A percentile compares a stretch with the other conserved stretches of the same genome.
phyloP scores from a whole-genome alignment of 2,888 invertebrate genomes.

The Dicyrtoma fusca region DNA sequence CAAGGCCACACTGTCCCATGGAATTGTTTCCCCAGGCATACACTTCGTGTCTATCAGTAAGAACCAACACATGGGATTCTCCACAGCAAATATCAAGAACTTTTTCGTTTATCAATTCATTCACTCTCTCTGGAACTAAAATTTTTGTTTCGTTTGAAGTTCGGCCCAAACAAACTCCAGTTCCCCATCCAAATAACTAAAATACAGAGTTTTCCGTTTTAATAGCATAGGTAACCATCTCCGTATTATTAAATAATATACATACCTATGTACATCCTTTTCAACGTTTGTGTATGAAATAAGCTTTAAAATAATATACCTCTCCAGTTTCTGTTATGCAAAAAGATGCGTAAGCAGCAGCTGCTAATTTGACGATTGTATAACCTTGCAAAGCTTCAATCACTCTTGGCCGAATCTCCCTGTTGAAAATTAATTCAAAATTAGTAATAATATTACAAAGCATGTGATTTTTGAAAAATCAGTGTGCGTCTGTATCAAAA shows the following conservation, averaged over 20 bases:
- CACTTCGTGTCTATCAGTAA: conserved; percentile 64
- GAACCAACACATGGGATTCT: conserved; percentile 67
- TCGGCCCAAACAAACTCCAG: conserved; percentile 66
- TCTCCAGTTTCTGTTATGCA: conserved; percentile 64
- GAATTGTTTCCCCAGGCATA: conserved; percentile 64
- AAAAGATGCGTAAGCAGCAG: conserved; percentile 64
- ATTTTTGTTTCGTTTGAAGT: conserved; percentile 65
- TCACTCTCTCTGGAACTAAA: conserved; percentile 64
- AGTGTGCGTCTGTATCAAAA: too few relatives aligned
- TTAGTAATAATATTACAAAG: too few relatives aligned
- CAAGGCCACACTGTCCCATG: conserved; percentile 69
- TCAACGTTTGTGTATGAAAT: too few relatives aligned
- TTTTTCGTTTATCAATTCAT: conserved; percentile 63
- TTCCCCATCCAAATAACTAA: conserved; percentile 68
- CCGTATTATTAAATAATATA: too few relatives aligned
- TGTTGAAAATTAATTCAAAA: too few relatives aligned
- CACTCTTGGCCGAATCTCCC: conserved; percentile 65
- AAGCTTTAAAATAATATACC: conserved; percentile 51
- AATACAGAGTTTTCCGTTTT: conserved; percentile 25
- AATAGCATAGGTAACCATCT: too few relatives aligned
- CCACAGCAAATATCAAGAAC: conserved; percentile 68
- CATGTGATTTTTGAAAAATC: too few relatives aligned
- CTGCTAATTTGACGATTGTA: conserved; percentile 65
- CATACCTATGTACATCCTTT: too few relatives aligned
- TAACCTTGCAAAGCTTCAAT: conserved; percentile 66